Evolutionary conservation across 2,888 invertebrate species (phyloP), one percentile per base, ranked within the genome.

Genomic region (Trichogramma evanescens): DNA sequence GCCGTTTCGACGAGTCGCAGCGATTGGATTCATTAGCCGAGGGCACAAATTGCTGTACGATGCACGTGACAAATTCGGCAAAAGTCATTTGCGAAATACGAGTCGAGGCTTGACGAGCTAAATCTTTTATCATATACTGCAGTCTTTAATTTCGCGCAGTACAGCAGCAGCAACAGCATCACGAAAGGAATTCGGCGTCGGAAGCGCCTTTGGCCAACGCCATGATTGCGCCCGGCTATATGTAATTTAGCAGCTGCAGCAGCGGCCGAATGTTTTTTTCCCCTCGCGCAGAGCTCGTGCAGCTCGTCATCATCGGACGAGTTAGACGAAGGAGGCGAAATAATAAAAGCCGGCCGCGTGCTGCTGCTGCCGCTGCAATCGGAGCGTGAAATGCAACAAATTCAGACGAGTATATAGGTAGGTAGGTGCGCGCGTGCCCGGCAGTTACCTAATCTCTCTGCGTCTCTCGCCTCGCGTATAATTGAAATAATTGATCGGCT

Each of bases 401-500:
- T 26, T 26, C 26, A 26, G 26, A 26, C 26, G 26, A 26, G 26
- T 26, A 26, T 26, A 26, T 26, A 26, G 26, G 26, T 26, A 26
- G 26, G 26, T 26, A 26, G 26, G 26, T 26, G 26, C 26, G 58
- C 62, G 58, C n/a, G 48, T 48, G 26, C 26, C 26, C 26, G 2
- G 26, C 26, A 48, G 51, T 62, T 62, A 62, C 62, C 59, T 62
- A 62, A 62, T 62, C 56, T 58, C 52, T 26, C 26, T 6, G n/a
- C 4, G 41, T 52, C 6, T 7, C 3, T 26, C 52, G 4, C 42
- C 43, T 9, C 46, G 40, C 53, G 8, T 44, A 50, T 55, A 60
- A 46, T 53, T 56, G 43, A 26, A 26, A 26, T 26, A 26, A 26
- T 26, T 26, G 26, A 26, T 26, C 26, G 26, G 26, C 26, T 26